Conservation (phyloP, 1,140 invertebrate species). For the Ostrea edulis region DNA sequence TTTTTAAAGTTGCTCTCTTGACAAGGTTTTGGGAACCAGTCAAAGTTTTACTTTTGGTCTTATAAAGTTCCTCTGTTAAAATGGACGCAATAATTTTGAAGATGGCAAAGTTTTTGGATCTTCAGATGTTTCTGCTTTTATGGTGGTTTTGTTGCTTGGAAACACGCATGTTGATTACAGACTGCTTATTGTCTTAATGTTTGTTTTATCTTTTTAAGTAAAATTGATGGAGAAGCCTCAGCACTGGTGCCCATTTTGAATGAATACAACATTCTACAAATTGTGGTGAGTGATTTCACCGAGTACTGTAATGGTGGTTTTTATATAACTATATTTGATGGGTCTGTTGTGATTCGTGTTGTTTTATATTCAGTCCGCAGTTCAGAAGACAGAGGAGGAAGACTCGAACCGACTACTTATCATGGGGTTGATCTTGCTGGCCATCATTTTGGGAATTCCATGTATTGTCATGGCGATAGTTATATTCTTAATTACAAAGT, state of each 20-base stretch:
- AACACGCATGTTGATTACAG: too few relatives aligned
- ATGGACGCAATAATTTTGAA: too few relatives aligned
- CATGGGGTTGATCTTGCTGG: slow-evolving; percentile 70
- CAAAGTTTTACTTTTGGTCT: too few relatives aligned
- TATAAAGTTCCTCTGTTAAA: too few relatives aligned
- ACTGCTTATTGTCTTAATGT: too few relatives aligned
- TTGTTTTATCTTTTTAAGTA: slow-evolving; percentile 80
- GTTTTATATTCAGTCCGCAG: slow-evolving; percentile 58
- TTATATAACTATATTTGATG: neutral
- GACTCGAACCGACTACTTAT: slow-evolving; percentile 59
- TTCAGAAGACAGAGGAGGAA: slow-evolving; percentile 49
- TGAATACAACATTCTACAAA: slow-evolving; percentile 81
- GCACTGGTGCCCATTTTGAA: slow-evolving; percentile 93
- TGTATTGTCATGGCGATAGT: slow-evolving; percentile 63
- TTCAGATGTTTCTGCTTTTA: too few relatives aligned
- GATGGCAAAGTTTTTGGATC: too few relatives aligned
- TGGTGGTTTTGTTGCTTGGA: too few relatives aligned
- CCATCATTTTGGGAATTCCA: slow-evolving; percentile 66
- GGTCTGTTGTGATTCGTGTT: neutral
- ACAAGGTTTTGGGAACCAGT: too few relatives aligned
- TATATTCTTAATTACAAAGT: slow-evolving; percentile 58
- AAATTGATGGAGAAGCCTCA: slow-evolving; percentile 95
- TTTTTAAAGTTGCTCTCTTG: too few relatives aligned
- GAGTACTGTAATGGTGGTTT: neutral
- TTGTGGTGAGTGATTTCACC: slow-evolving; percentile 74